Evolutionary conservation across 1,140 invertebrate species (phyloP).

Genomic region (Lepidostoma basale): DNA sequence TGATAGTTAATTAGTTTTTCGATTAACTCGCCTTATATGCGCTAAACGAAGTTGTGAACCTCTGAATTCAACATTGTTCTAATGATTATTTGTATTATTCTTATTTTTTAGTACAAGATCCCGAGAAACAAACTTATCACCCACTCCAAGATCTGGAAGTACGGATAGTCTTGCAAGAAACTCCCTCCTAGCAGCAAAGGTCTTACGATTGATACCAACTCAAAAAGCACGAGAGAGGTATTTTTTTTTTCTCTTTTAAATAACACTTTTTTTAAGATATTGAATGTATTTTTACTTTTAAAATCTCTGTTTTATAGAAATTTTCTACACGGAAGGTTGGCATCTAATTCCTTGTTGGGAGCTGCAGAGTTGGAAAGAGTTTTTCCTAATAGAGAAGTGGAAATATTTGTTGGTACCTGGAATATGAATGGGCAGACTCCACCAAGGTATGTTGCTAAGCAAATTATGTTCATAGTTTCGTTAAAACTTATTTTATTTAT

Average conservation of each 20-base stretch:
- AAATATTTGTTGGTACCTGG: slow-evolving; percentile 92
- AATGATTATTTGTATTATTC: no score
- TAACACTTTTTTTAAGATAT: not conserved
- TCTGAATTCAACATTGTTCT: no score
- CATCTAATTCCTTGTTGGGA: slow-evolving; percentile 80
- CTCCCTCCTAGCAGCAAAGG: slow-evolving; percentile 76
- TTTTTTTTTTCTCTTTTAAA: not conserved
- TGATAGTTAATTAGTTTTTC: no score
- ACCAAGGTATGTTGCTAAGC: slow-evolving; percentile 64
- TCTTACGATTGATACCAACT: slow-evolving; percentile 78
- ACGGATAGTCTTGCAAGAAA: slow-evolving; percentile 75
- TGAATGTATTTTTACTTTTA: not conserved
- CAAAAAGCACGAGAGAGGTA: slow-evolving; percentile 78
- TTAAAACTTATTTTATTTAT: not conserved
- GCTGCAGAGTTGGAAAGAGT: slow-evolving; percentile 82
- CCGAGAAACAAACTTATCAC: slow-evolving; percentile 29
- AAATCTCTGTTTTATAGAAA: slow-evolving; percentile 61
- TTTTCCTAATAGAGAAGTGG: slow-evolving; percentile 82
- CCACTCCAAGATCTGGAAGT: slow-evolving; percentile 56
- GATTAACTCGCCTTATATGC: no score
- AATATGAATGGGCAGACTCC: slow-evolving; percentile 92
- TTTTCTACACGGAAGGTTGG: slow-evolving; percentile 78
- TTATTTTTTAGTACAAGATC: not conserved
- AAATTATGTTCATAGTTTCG: not conserved
- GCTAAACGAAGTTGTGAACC: no score